Evolutionary conservation across 2,797 vertebrate species (phyloP).

Genomic region (Octomys mimax): DNA sequence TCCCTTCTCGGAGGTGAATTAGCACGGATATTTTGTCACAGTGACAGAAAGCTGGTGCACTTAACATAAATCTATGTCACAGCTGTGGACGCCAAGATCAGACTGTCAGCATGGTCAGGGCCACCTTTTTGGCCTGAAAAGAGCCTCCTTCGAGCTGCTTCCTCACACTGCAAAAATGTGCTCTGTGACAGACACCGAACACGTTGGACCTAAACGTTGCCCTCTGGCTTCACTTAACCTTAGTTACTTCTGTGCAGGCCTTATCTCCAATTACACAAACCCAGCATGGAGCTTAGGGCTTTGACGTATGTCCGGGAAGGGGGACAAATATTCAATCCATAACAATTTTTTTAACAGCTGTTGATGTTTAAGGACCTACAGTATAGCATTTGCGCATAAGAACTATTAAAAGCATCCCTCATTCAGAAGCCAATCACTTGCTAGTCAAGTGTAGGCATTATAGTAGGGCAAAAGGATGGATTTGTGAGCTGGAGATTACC

Average conservation of each 20-base stretch:
- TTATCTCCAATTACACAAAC: background rate
- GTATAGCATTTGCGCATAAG: slow-evolving; percentile 12
- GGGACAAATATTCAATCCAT: background rate
- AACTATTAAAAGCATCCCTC: slow-evolving; percentile 10
- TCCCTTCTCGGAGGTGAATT: background rate
- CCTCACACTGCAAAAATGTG: background rate
- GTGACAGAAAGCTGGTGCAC: background rate
- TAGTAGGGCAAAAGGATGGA: background rate
- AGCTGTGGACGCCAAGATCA: background rate
- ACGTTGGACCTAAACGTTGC: background rate
- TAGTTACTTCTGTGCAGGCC: background rate
- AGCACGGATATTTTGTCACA: background rate
- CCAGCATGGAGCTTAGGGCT: background rate
- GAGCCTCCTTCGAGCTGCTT: background rate
- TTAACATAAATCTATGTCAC: background rate
- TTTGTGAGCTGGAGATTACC: background rate
- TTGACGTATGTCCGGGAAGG: background rate
- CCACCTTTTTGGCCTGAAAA: background rate
- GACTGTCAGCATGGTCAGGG: background rate
- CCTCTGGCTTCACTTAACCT: background rate
- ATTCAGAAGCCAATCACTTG: slow-evolving; percentile 25
- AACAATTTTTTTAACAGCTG: background rate
- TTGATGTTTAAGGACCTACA: slow-evolving; percentile 43
- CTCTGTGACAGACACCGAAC: background rate
- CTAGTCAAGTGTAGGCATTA: background rate